phyloP scores from a whole-genome alignment of 2,888 invertebrate genomes.

The Callyntrura sp. region DNA sequence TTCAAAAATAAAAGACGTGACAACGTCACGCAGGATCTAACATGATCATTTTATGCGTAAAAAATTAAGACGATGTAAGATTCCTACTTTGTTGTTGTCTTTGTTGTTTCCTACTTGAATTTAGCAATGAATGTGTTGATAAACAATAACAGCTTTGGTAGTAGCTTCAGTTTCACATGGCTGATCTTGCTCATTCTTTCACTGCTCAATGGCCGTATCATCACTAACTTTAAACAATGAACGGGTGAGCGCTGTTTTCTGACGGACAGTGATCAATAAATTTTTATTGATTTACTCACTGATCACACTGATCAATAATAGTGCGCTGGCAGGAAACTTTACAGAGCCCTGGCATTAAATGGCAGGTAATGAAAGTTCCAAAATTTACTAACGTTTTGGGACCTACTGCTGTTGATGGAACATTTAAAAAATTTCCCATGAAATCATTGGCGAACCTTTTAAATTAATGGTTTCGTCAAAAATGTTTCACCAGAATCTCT shows the following conservation, averaged over 20 bases:
- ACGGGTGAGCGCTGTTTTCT: too few species aligned
- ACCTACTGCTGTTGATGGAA: neutral
- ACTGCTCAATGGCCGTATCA: neutral
- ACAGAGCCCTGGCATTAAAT: too few species aligned
- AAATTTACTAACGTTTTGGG: too few species aligned
- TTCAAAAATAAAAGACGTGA: slow-evolving; percentile 45
- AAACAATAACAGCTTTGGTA: too few species aligned
- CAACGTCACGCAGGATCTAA: slow-evolving; percentile 46
- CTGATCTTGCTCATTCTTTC: neutral
- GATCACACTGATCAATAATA: neutral
- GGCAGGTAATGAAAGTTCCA: too few species aligned
- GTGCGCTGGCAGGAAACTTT: too few species aligned
- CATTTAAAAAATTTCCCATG: neutral
- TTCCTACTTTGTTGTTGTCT: neutral
- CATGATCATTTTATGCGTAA: neutral
- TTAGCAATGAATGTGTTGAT: neutral
- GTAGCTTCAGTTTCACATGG: slow-evolving; percentile 12
- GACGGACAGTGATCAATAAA: too few species aligned
- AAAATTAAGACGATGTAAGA: neutral
- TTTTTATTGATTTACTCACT: neutral
- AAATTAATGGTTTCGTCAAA: too few species aligned
- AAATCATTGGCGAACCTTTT: neutral
- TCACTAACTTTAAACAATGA: neutral
- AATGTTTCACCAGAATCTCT: too few species aligned
- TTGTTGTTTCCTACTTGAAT: neutral